Conservation (phyloP, 1,140 invertebrate species). For the Drosophila biarmipes region DNA sequence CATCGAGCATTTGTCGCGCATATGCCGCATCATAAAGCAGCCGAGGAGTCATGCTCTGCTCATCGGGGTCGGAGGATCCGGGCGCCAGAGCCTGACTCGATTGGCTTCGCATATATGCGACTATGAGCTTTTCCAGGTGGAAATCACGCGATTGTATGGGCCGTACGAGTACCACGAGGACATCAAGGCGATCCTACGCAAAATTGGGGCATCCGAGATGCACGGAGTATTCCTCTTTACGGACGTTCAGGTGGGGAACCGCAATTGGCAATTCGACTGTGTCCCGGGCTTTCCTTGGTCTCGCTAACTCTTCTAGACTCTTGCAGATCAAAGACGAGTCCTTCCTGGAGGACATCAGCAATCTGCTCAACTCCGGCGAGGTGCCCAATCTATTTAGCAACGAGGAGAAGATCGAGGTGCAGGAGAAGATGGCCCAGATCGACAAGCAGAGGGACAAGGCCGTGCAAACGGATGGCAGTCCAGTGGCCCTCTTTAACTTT, state of each 20-base stretch:
- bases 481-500: conserved; percentile 95
- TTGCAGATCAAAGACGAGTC: conserved; percentile 95
- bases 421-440: conserved; percentile 96
- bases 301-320: conserved; percentile 53
- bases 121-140: conserved; percentile 96
- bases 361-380: conserved; percentile 97
- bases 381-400: conserved; percentile 95
- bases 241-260: conserved; percentile 90
- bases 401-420: conserved; percentile 96
- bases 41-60: conserved; percentile 93
- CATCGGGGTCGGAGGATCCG: conserved; percentile 96
- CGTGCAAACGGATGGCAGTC: conserved; percentile 96
- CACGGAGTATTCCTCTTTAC: conserved; percentile 96
- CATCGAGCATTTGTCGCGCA: conserved; percentile 96
- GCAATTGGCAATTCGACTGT: conserved; percentile 24
- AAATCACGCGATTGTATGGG: conserved; percentile 95
- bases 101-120: conserved; percentile 97
- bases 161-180: conserved; percentile 95
- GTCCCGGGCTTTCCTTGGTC: conserved; percentile 3
- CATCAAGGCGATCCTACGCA: conserved; percentile 92
- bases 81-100: conserved; percentile 94
- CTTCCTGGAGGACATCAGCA: conserved; percentile 97
- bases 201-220: conserved; percentile 92
- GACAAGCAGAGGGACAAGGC: conserved; percentile 95
- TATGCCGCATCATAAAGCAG: conserved; percentile 96